Conservation (phyloP, 2,888 invertebrate genomes). For the Scelioninae gen. 2 region DNA sequence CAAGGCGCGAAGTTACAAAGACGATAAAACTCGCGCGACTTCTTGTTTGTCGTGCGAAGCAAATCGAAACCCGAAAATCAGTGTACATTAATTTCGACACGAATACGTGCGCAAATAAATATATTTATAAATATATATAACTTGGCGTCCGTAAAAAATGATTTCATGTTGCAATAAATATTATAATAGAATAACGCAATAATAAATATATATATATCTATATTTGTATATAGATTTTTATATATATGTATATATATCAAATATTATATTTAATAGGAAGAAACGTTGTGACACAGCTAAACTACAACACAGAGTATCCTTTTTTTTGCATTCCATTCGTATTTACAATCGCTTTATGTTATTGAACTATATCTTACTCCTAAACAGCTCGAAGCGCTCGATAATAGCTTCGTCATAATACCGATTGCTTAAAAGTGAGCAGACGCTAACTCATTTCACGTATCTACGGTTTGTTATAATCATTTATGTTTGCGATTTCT, state of each 20-base stretch:
- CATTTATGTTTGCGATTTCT: slow-evolving; percentile 13
- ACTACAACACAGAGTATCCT: slow-evolving; percentile 71
- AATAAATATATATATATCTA: slow-evolving; percentile 73
- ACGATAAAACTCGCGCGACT: too few relatives aligned
- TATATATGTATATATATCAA: slow-evolving; percentile 66
- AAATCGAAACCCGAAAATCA: slow-evolving; percentile 9
- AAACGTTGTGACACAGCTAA: slow-evolving; percentile 74
- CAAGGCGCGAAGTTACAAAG: too few relatives aligned
- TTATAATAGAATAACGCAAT: slow-evolving; percentile 75
- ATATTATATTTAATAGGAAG: slow-evolving; percentile 71
- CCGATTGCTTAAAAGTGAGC: slow-evolving; percentile 51
- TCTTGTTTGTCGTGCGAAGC: too few relatives aligned
- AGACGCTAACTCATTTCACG: slow-evolving; percentile 26
- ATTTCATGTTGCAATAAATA: slow-evolving; percentile 73
- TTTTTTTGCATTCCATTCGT: slow-evolving; percentile 56
- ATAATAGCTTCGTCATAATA: slow-evolving; percentile 34
- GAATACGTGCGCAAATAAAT: slow-evolving; percentile 58
- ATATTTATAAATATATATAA: slow-evolving; percentile 55
- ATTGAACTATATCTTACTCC: slow-evolving; percentile 68
- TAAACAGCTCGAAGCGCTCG: slow-evolving; percentile 62
- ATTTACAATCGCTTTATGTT: slow-evolving; percentile 69
- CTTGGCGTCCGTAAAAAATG: slow-evolving; percentile 65
- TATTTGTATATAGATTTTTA: slow-evolving; percentile 66
- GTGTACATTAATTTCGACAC: slow-evolving; percentile 62
- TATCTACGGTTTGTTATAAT: slow-evolving; percentile 7